Evolutionary conservation across 2,888 invertebrate species (phyloP), one percentile per base, ranked within the genome.

Genomic region (Pasiphila rectangulata): DNA sequence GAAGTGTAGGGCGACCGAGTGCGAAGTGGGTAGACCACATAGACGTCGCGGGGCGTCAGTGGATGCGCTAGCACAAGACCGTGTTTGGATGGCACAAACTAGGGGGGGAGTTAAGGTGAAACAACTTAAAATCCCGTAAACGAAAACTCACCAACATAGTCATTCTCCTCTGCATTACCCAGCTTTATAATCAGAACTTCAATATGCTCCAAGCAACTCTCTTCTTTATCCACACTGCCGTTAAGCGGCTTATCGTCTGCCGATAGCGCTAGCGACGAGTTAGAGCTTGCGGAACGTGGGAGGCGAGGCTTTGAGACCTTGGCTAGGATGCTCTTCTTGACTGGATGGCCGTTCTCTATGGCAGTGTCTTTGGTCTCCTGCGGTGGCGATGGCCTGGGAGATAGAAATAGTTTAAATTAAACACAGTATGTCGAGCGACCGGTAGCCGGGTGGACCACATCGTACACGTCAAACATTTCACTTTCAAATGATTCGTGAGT

Each of bases 141-240:
- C n/a, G n/a, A n/a, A n/a, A n/a, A 69, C 86, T 78, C 38, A 87
- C 88, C 88, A 21, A 88, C 77, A 65, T 84, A 86, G 53, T 87
- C 87, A 51, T 76, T 75, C 41, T 87, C 87, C 41, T 84, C 83
- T 2, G 72, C 67, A 35, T 72, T 79, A 1, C 83, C 76, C 59
- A 90, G 63, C 63, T 82, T 85, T 17, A 90, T 86, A 40, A 89
- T 58, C 34, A 85, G 63, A 47, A 89, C 89, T 42, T 86, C 86
- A 1, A 75, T 62, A 15, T 66, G 69, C 3, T 85, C 85, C 49
- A 67, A 35, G 1, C 42, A 42, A 10, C 41, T 37, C 1, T 72
- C 73, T 0, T 75, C 77, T 35, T 56, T 70, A 29, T 55, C 63
- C 0, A 35, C 36, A 6, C 47, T 64, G 1, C 75, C 75, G 27